These are phyloP conservation scores for Anguilla pacifica DNA, from an alignment of 2,797 vertebrate species.

Conservation along the genomic window DNA sequence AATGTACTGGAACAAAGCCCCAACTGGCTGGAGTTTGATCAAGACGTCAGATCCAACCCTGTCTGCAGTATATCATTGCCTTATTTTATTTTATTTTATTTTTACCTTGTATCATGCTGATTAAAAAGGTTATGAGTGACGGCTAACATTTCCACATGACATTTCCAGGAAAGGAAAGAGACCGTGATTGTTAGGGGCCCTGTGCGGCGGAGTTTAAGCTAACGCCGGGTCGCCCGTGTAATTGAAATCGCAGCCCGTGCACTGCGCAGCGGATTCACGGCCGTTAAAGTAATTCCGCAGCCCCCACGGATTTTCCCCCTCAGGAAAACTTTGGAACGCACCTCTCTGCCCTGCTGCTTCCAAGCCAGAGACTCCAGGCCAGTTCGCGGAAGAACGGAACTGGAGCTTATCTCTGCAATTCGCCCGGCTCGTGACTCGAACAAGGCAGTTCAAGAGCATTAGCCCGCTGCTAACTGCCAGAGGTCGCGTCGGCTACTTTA, in stretches of 20 bases:
- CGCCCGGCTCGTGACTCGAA: not conserved
- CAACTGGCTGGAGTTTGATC: not conserved
- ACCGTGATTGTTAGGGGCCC: not conserved
- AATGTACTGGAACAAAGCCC: not conserved
- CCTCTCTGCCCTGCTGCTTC: not conserved
- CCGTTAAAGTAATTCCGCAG: slow-evolving; percentile 36
- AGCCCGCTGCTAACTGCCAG: slow-evolving; percentile 19
- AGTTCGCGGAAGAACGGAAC: not conserved
- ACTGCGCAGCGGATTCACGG: slow-evolving; percentile 35
- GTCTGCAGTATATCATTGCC: not conserved
- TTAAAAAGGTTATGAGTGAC: not conserved
- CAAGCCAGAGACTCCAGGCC: not conserved
- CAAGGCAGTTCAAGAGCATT: not conserved
- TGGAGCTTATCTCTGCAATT: not conserved
- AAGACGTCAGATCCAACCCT: not conserved
- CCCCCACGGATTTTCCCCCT: not conserved
- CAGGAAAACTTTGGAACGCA: not conserved
- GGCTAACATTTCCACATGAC: slow-evolving; percentile 3
- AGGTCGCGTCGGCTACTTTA: slow-evolving; percentile 60
- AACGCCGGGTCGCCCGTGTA: slow-evolving; percentile 32
- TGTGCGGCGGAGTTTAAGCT: slow-evolving; percentile 24
- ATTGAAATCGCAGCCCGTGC: slow-evolving; percentile 55
- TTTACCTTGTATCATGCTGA: not conserved
- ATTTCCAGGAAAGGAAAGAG: slow-evolving; percentile 20
- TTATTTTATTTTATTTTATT: not conserved